Evolutionary conservation across 2,797 vertebrate genomes (phyloP), one percentile per base, ranked within the genome.

Genomic region (Sebastes umbrosus): DNA sequence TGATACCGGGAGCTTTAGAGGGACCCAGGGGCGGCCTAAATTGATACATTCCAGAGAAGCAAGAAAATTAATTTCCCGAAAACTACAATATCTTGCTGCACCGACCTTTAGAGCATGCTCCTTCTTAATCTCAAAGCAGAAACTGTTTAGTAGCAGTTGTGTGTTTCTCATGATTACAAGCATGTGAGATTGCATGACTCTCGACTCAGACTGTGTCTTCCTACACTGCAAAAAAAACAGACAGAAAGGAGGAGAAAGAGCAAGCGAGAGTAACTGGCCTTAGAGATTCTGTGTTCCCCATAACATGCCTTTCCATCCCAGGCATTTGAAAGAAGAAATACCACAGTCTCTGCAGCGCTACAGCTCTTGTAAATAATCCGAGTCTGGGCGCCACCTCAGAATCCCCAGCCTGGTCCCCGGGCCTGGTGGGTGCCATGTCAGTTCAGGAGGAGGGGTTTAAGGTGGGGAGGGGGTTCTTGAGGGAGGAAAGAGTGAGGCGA

Each of bases 371-470:
- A 96, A 95, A 95, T 96, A 95, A 95, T 93, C 93, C 13, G 79
- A 89, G 92, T 93, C 92, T 93, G 95, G 95, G 94, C 95, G 94
- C 95, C 95, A 95, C 95, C 94, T 96, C 94, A 95, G 93, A 94
- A 93, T 94, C 93, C 84, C 85, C 74, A 92, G 90, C 91, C 88
- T 85, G 90, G 92, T 94, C 90, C 84, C 76, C n/a, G 68, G 43
- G 89, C 88, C 89, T 80, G 88, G 83, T 92, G 91, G 92, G 88
- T 92, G 91, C 89, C 87, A 88, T 92, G 89, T 93, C 90, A 88
- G 89, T 90, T 87, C 85, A 88, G 87, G 78, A 74, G 85, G 89
- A 80, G 78, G 85, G 77, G 63, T 69, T 74, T 52, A 29, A 22
- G 18, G 69, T 34, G 66, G 58, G 68, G 71, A 12, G 39, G 59